Conservation (phyloP, 2,113 vertebrate species). For the Nasalis larvatus region DNA sequence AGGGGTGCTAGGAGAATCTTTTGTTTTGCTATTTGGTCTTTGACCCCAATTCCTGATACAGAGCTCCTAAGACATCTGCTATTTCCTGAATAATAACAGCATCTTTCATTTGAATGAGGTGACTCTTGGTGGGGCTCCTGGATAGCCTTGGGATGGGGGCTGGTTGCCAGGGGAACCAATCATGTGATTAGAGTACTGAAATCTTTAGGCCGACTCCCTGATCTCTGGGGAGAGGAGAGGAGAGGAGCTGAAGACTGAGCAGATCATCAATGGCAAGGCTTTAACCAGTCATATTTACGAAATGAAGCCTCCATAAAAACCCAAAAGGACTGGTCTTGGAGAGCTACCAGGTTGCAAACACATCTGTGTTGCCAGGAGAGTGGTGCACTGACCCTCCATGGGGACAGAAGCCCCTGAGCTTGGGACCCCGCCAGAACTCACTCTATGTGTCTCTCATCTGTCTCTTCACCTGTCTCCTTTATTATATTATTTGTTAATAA, state of each 20-base stretch:
- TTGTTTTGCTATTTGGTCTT: background rate
- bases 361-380: background rate
- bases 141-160: background rate
- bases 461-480: background rate
- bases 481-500: background rate
- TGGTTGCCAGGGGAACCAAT: background rate
- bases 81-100: background rate
- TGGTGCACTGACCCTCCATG: background rate
- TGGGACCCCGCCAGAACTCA: background rate
- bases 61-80: background rate
- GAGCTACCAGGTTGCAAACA: background rate
- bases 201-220: background rate
- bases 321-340: background rate
- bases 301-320: background rate
- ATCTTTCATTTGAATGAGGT: background rate
- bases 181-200: background rate
- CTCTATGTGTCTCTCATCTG: background rate
- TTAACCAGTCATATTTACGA: background rate
- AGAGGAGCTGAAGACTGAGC: background rate
- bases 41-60: background rate
- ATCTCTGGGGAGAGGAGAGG: background rate
- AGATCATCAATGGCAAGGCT: background rate
- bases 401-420: background rate
- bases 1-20: background rate
- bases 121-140: background rate